Evolutionary conservation across 2,113 vertebrate genomes (phyloP).

Genomic region (Ctenodactylus gundi): DNA sequence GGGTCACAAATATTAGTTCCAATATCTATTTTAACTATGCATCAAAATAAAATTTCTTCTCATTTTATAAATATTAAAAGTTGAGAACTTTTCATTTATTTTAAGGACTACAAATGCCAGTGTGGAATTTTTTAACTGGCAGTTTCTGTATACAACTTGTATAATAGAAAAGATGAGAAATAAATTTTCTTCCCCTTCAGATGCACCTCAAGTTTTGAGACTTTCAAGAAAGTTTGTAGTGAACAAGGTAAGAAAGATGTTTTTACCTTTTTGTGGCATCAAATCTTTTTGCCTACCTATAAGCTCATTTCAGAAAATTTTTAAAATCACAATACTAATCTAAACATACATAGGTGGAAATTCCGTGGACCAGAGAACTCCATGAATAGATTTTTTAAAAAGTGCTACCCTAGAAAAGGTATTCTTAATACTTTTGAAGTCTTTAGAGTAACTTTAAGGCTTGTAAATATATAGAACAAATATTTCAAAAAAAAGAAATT

Average conservation of each 20-base stretch:
- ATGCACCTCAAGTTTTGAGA: slow-evolving; percentile 84
- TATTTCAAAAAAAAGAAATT: slow-evolving; percentile 91
- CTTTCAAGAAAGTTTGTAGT: slow-evolving; percentile 84
- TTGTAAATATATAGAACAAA: slow-evolving; percentile 99
- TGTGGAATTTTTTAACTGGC: slow-evolving; percentile 99
- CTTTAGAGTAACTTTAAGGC: slow-evolving; percentile 95
- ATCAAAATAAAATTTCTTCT: slow-evolving; percentile 49
- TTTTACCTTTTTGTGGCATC: slow-evolving; percentile 66
- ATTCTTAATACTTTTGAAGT: slow-evolving; percentile 92
- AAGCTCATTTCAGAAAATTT: slow-evolving; percentile 89
- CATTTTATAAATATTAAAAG: slow-evolving; percentile 80
- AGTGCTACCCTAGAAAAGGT: slow-evolving; percentile 85
- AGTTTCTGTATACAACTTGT: slow-evolving; percentile 94
- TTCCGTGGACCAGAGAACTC: slow-evolving; percentile 83
- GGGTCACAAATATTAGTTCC: background rate
- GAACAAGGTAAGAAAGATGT: slow-evolving; percentile 79
- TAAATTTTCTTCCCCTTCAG: slow-evolving; percentile 87
- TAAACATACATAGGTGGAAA: slow-evolving; percentile 84
- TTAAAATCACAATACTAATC: slow-evolving; percentile 80
- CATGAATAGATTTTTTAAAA: slow-evolving; percentile 82
- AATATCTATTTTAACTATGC: background rate
- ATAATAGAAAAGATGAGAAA: slow-evolving; percentile 90
- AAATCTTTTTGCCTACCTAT: slow-evolving; percentile 89
- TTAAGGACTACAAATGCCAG: slow-evolving; percentile 97
- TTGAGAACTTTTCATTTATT: slow-evolving; percentile 98